Base-by-base conservation (phyloP, 2,888 invertebrate species). In the Drosophila testacea region DNA sequence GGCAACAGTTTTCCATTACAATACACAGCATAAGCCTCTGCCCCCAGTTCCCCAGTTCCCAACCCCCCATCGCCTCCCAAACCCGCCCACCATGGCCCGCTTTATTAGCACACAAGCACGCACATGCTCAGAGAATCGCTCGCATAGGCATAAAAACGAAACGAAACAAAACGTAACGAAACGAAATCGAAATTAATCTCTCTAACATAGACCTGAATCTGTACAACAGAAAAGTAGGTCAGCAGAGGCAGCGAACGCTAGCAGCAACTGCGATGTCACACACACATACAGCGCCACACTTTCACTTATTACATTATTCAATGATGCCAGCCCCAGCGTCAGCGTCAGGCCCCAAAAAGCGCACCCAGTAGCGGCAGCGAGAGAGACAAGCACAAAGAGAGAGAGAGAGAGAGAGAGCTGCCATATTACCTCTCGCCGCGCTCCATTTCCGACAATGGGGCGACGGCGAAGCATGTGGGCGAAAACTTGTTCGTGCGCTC, bases 161-260 rank as follows among this genome's bases (percentile, higher is more conserved):
- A 83, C 79, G 68, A 79, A 85, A 83, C 79, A 79, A 51, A 65
- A 74, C 57, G 59, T 44, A 54, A 54, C 69, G 61, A 81, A 87
- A 83, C 73, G 88, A 90, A 90, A 91, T 88, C 89, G 84, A 90
- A 90, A 88, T 89, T 90, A 91, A 91, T 91, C 90, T 91, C 89
- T 93, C 95, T 95, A 96, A 96, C 96, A 96, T 96, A 96, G 96
- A 96, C 96, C 96, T 96, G 96, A 96, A 96, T 96, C 95, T 95
- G 94, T 83, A 79, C 74, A 81, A 73, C 81, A 57, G 95, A 96
- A 87, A 97, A 96, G 96, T 96, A 95, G 96, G 96, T 96, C 96
- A 83, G 68, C 72, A 57, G 72, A 42, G 65, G 72, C 80, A 96
- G 95, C 85, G 79, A 56, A 70, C 74, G 81, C 72, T 79, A 67